Evolutionary conservation across 1,140 invertebrate genomes (phyloP), one percentile per base, ranked within the genome.

Genomic region (Drosophila yakuba): DNA sequence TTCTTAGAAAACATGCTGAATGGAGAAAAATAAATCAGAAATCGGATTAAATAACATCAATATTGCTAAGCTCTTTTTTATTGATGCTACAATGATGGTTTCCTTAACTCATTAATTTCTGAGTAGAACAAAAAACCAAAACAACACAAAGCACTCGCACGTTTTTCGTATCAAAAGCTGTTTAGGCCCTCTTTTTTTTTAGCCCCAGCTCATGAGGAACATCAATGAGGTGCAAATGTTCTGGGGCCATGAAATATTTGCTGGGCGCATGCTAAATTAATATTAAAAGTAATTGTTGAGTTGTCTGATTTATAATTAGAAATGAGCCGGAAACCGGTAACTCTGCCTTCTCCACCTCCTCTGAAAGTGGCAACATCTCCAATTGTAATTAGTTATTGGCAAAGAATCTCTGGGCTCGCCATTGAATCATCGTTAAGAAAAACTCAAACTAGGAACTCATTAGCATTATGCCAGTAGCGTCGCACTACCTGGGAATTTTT

Each of bases 261-360:
- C 71, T 80, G 60, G 52, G 62, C 79, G 61, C 75, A 62, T 81
- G 79, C 61, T 79, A 74, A 82, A 82, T 86, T 88, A 79, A 82
- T 72, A 88, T 82, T 69, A 86, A 75, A 58, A 82, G 62, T 77
- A 85, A 80, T 85, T 84, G 66, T 74, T 88, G 83, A 68, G 59
- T 52, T 68, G 67, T 51, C 55, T 35, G 78, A 47, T 79, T 86
- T 86, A 86, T 73, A 83, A 79, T 86, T 86, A 86, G 83, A 88
- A 86, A 76, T 86, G 83, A 86, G 75, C 57, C 79, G 83, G 75
- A 86, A 86, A 86, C 83, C 71, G 72, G 78, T 75, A 83, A 78
- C 67, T 60, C 45, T 60, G 36, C 20, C 35, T 62, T 45, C 23
- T 39, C 17, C 6, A 3, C 14, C 10, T 17, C 44, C 36, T 15